Percentiles rank a stretch among this genome's conserved stretches.
Evolutionary conservation across 1,140 invertebrate genomes (phyloP).

Genomic region (Drosophila kurseongensis): DNA sequence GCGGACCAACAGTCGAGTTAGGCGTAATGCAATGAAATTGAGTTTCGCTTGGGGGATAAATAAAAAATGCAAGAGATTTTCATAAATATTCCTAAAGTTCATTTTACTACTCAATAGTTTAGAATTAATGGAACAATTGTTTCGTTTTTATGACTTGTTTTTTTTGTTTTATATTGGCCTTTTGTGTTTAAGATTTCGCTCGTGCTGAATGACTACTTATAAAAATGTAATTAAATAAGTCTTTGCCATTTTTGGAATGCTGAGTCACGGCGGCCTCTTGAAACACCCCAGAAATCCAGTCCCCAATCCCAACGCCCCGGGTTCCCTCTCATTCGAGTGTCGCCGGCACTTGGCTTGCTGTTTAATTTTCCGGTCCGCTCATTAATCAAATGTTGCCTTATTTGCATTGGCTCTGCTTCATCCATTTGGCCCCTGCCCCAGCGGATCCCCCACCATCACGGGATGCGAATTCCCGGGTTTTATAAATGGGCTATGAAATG

Average conservation of each 20-base stretch:
- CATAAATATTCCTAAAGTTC: not conserved
- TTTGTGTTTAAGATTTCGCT: too few species aligned
- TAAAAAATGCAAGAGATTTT: not conserved
- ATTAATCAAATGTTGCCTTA: conserved; percentile 68
- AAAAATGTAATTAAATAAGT: not conserved
- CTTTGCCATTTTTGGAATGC: not conserved
- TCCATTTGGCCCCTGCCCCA: conserved; percentile 11
- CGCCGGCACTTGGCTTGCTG: conserved; percentile 24
- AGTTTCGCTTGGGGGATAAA: not conserved
- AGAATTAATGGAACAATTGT: too few species aligned
- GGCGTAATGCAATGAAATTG: conserved; percentile 1
- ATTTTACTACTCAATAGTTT: too few species aligned
- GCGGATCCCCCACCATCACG: not conserved
- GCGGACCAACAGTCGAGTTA: not conserved
- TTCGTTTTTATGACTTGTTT: too few species aligned
- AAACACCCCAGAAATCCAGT: not conserved
- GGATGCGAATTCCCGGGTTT: conserved; percentile 31
- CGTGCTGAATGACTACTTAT: not conserved
- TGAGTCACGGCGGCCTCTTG: conserved; percentile 7
- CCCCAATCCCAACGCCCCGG: not conserved
- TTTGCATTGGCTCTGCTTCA: conserved; percentile 47
- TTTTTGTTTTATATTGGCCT: too few species aligned
- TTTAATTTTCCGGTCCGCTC: conserved; percentile 58
- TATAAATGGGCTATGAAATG: conserved; percentile 68
- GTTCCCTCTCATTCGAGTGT: conserved; percentile 3